These are phyloP conservation scores for Ivindomyrus marchei DNA, from an alignment of 2,113 vertebrate species.

Conservation along the genomic window DNA sequence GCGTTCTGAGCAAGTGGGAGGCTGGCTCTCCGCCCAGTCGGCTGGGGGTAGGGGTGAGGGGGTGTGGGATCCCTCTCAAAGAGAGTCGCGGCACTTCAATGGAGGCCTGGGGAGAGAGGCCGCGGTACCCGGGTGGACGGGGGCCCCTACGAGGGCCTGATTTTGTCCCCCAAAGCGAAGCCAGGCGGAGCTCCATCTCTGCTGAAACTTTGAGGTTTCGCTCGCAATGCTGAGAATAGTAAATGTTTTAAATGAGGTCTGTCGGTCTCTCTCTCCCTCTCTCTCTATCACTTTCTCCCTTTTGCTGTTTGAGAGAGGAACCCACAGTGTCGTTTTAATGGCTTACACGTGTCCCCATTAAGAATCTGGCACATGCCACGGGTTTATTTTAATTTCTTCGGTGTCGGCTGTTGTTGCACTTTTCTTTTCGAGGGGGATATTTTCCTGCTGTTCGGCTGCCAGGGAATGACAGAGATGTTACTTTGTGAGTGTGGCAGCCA, in stretches of 20 bases:
- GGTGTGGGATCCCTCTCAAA: constrained; percentile 13
- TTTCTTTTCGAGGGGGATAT: background rate
- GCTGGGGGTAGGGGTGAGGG: constrained; percentile 8
- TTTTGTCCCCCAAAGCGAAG: background rate
- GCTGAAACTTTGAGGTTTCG: constrained; percentile 13
- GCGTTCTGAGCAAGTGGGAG: background rate
- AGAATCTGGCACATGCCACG: constrained; percentile 21
- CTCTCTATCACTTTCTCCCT: constrained; percentile 41
- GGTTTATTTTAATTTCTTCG: constrained; percentile 14
- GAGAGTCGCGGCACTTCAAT: constrained; percentile 6
- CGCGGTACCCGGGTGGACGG: background rate
- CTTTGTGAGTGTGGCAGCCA: background rate
- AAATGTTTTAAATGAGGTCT: constrained; percentile 32
- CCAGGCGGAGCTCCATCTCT: background rate
- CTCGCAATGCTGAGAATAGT: constrained; percentile 21
- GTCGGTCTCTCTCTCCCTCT: constrained; percentile 43
- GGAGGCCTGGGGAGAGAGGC: constrained; percentile 11
- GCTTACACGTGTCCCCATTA: constrained; percentile 42
- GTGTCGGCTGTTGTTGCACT: constrained; percentile 10
- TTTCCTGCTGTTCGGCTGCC: background rate
- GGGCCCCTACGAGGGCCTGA: background rate
- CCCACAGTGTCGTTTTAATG: constrained; percentile 60
- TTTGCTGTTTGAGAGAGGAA: constrained; percentile 53
- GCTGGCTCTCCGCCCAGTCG: background rate
- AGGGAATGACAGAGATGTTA: constrained; percentile 5